These are phyloP conservation scores for Eledona agricola DNA, from an alignment of 2,888 invertebrate genomes.

Conservation along the genomic window DNA sequence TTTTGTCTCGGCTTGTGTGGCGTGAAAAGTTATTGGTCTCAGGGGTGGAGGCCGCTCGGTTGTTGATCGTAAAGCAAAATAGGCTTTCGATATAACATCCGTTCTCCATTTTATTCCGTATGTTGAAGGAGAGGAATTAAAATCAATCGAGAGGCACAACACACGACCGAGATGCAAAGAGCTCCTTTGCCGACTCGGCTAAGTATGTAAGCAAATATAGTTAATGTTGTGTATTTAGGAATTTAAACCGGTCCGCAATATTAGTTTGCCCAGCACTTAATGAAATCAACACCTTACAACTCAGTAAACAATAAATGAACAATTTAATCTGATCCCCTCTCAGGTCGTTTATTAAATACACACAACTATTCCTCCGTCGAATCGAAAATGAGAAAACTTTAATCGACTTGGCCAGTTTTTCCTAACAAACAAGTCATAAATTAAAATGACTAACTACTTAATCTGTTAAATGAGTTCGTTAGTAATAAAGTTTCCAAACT, in stretches of 20 bases:
- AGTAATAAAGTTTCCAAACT: slow-evolving; percentile 51
- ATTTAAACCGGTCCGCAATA: slow-evolving; percentile 57
- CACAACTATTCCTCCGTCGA: slow-evolving; percentile 2
- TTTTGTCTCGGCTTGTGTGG: slow-evolving; percentile 41
- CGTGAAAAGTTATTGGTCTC: slow-evolving; percentile 45
- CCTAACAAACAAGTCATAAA: slow-evolving; percentile 34
- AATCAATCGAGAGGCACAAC: too few relatives aligned
- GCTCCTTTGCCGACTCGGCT: slow-evolving; percentile 37
- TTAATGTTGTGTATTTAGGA: slow-evolving; percentile 59
- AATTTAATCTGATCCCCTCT: slow-evolving; percentile 46
- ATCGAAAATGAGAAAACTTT: slow-evolving; percentile 13
- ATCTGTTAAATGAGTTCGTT: slow-evolving; percentile 50
- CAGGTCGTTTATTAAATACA: slow-evolving; percentile 25
- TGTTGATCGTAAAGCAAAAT: slow-evolving; percentile 44
- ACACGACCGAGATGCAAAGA: too few relatives aligned
- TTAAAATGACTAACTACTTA: slow-evolving; percentile 41
- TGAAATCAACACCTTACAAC: slow-evolving; percentile 59
- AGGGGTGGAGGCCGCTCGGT: slow-evolving; percentile 39
- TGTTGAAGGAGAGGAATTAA: slow-evolving; percentile 9
- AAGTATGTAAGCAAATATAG: slow-evolving; percentile 57
- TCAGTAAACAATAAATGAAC: slow-evolving; percentile 53
- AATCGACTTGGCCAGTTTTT: slow-evolving; percentile 27
- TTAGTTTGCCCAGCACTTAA: slow-evolving; percentile 60
- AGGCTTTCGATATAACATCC: slow-evolving; percentile 38
- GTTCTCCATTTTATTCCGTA: slow-evolving; percentile 32